phyloP scores from a whole-genome alignment of 2,888 invertebrate species.

The Microctonus brassicae region DNA sequence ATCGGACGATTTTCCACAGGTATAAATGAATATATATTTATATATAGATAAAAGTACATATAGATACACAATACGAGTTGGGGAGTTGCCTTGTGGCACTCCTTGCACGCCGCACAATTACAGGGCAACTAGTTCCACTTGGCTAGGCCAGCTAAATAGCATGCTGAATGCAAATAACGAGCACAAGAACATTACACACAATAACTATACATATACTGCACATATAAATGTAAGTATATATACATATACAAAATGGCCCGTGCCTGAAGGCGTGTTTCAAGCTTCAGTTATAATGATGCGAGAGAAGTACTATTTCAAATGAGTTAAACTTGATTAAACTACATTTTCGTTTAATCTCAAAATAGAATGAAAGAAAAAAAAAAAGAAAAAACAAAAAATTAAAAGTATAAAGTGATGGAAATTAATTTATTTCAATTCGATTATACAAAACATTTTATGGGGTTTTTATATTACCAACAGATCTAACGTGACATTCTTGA shows the following conservation, averaged over 20 bases:
- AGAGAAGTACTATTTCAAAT: not conserved
- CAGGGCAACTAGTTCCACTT: constrained; percentile 49
- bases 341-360: not conserved
- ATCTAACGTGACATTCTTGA: not conserved
- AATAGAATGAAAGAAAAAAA: not conserved
- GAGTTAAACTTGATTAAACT: not conserved
- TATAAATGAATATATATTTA: not conserved
- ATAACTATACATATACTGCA: no score
- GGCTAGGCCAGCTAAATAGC: constrained; percentile 47
- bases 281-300: constrained; percentile 24
- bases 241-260: not conserved
- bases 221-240: constrained; percentile 30
- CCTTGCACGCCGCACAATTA: constrained; percentile 47
- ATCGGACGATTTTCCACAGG: not conserved
- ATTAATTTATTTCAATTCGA: not conserved
- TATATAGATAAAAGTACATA: not conserved
- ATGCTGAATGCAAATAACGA: constrained; percentile 49
- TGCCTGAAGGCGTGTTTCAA: constrained; percentile 9
- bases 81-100: constrained; percentile 43
- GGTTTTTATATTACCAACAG: not conserved
- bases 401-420: not conserved
- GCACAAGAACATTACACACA: constrained; percentile 32
- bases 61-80: not conserved
- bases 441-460: not conserved
- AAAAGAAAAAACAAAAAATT: no score